A percentile compares a stretch with the other conserved stretches of the same genome.
These are phyloP conservation scores for Antheraea yamamai DNA, from an alignment of 2,888 invertebrate species.

Conservation along the genomic window DNA sequence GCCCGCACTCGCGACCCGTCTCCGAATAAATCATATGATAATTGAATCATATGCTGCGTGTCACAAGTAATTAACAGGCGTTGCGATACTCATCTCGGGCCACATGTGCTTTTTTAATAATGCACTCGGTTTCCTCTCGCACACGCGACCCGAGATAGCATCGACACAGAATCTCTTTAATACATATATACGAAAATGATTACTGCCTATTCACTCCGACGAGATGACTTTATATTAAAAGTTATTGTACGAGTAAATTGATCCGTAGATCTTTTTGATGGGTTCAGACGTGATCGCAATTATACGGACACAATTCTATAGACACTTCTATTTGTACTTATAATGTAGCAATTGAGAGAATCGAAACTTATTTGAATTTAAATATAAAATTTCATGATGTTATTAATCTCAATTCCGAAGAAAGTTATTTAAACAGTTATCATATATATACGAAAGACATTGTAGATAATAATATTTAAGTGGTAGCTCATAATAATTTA, in stretches of 20 bases:
- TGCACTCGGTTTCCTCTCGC: slow-evolving; percentile 70
- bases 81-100: slow-evolving; percentile 78
- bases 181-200: slow-evolving; percentile 69
- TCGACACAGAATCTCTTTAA: slow-evolving; percentile 76
- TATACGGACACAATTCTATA: slow-evolving; percentile 30
- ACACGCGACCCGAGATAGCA: slow-evolving; percentile 75
- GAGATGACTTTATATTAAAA: slow-evolving; percentile 72
- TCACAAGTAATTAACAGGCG: slow-evolving; percentile 80
- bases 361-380: neutral
- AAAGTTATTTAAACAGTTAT: neutral
- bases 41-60: slow-evolving; percentile 82
- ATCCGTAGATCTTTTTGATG: slow-evolving; percentile 59
- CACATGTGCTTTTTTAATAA: slow-evolving; percentile 81
- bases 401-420: no score
- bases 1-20: slow-evolving; percentile 54
- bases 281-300: slow-evolving; percentile 51
- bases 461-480: neutral
- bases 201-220: slow-evolving; percentile 58
- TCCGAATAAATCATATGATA: slow-evolving; percentile 79
- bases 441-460: neutral
- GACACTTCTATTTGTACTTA: neutral
- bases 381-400: neutral
- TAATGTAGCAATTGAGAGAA: neutral
- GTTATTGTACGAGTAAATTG: slow-evolving; percentile 78
- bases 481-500: neutral